Evolutionary conservation across 2,797 vertebrate species (phyloP), one percentile per base, ranked within the genome.

Genomic region (Ceryle rudis): DNA sequence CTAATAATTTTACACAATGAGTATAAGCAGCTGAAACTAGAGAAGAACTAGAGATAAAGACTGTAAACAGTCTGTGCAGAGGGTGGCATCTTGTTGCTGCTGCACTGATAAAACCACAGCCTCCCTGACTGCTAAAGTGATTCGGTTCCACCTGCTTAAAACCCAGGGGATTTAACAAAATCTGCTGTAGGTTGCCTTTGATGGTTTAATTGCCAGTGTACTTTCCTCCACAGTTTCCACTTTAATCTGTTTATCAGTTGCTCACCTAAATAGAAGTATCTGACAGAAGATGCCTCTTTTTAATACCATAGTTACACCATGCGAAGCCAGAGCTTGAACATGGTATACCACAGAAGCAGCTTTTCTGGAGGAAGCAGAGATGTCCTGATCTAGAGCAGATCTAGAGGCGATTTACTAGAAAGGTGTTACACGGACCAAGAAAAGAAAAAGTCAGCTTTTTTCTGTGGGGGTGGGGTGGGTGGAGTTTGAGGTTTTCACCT

Each of bases 1-100:
- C 93, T 95, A 94, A 95, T 93, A 94, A 95, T 86, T 93, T 92
- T 90, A 96, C 80, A 95, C 91, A 86, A 75, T 64, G 67, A 90
- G 29, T 46, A 71, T 80, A 54, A 95, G 61, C 60, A 89, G 81
- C 67, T 91, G 88, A 93, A 95, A 92, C 88, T 87, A 86, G 88
- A 89, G 87, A 92, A 80, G 70, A 92, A 47, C 14, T 39, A 75
- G 80, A 86, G 82, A 74, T 12, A 82, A 75, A 74, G 73, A n/a
- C 37, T 49, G 58, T n/a, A 89, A 93, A 85, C 19, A 58, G 62
- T 26, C 85, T 81, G 57, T 0, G 1, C 1, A 10, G 83, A 81
- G 64, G 61, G 60, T 0, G 1, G 75, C 67, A 67, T 69, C 15
- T 89, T 28, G 4, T 49, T 2, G 3, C 61, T 54, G 46, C 71